Percentiles rank a stretch among this genome's conserved stretches.
Evolutionary conservation across 2,797 vertebrate genomes (phyloP).

Genomic region (Microhierax caerulescens): DNA sequence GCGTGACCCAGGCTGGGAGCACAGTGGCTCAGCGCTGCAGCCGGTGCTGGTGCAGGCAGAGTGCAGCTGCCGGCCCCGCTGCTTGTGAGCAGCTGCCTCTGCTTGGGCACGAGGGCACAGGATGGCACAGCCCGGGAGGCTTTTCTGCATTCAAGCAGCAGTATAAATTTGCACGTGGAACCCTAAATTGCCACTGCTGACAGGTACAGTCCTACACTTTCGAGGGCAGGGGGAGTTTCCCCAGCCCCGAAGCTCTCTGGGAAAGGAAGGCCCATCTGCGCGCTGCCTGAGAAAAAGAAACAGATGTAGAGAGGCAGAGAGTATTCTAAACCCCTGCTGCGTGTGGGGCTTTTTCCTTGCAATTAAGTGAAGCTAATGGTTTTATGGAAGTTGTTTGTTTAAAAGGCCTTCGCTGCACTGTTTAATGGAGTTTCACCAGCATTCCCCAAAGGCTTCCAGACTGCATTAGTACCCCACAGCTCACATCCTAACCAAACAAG

Average conservation of each 20-base stretch:
- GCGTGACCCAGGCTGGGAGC: neutral
- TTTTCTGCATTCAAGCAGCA: neutral
- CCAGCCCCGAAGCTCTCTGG: neutral
- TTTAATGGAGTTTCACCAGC: constrained; percentile 13
- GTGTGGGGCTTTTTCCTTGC: neutral
- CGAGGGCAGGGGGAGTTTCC: neutral
- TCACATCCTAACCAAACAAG: neutral
- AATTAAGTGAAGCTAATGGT: constrained; percentile 14
- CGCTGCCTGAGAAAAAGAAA: neutral
- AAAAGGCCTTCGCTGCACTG: neutral
- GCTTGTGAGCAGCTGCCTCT: neutral
- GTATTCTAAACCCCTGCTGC: constrained; percentile 5
- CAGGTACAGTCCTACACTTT: neutral
- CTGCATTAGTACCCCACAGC: neutral
- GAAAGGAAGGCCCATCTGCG: neutral
- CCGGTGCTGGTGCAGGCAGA: neutral
- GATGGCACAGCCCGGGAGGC: rapidly evolving
- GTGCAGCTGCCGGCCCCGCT: neutral
- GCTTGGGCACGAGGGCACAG: neutral
- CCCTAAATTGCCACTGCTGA: neutral
- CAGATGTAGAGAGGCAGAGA: neutral
- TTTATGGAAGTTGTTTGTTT: constrained; percentile 14
- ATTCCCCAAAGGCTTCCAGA: neutral
- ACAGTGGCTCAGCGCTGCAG: neutral
- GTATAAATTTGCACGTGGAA: neutral